phyloP scores from a whole-genome alignment of 2,797 vertebrate species.

The Erethizon dorsatum region DNA sequence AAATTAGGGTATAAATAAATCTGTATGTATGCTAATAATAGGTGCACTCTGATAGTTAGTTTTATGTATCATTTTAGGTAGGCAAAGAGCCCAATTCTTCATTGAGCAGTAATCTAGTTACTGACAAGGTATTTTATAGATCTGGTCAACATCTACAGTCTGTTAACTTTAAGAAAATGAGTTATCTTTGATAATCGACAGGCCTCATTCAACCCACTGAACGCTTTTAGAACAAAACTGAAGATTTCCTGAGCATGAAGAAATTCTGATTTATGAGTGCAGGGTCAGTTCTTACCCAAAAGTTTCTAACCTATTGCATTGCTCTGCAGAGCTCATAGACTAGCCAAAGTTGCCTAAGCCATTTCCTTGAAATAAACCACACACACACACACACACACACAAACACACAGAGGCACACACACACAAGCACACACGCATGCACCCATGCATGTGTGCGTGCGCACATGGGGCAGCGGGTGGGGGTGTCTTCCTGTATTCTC shows the following conservation, averaged over 20 bases:
- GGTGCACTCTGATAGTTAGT: not conserved
- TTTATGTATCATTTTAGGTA: not conserved
- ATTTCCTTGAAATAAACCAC: not conserved
- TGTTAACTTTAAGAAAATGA: not conserved
- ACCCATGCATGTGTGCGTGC: not conserved
- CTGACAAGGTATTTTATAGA: not conserved
- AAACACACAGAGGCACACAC: rapidly evolving
- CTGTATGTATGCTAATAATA: not conserved
- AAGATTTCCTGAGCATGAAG: not conserved
- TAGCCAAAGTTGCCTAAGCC: not conserved
- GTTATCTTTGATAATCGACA: not conserved
- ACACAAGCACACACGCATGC: not conserved
- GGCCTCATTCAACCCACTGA: not conserved
- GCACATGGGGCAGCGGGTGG: no score
- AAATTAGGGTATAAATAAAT: not conserved
- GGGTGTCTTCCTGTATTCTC: not conserved
- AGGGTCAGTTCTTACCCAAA: not conserved
- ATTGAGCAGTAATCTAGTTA: not conserved
- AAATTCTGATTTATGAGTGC: not conserved
- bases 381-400: rapidly evolving
- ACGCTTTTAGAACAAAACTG: not conserved
- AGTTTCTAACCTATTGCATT: not conserved
- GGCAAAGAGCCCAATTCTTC: not conserved
- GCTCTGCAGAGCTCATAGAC: not conserved
- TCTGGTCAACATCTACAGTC: not conserved